Conservation (phyloP, 2,888 invertebrate species). For the Cepaea hortensis region DNA sequence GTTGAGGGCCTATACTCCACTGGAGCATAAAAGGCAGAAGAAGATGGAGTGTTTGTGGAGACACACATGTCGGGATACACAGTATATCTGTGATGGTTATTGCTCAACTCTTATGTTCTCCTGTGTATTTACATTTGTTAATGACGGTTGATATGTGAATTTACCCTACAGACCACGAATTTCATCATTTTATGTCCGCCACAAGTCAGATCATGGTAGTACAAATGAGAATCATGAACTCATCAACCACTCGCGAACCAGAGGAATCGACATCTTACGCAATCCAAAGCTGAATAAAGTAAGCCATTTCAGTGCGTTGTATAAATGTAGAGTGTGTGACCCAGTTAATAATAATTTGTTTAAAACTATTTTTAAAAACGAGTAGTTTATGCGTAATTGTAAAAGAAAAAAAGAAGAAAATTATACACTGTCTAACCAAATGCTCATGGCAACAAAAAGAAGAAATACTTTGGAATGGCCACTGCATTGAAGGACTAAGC, state of each 20-base stretch:
- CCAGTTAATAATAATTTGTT: background rate
- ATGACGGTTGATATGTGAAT: background rate
- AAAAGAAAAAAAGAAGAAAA: background rate
- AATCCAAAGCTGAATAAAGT: conserved; percentile 78
- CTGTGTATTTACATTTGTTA: background rate
- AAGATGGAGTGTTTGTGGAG: background rate
- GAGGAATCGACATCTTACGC: conserved; percentile 77
- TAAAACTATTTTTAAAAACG: background rate
- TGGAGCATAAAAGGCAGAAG: background rate
- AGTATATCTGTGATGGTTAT: background rate
- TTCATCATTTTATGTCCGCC: background rate
- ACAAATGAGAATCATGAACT: conserved; percentile 54
- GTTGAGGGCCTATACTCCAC: too few relatives aligned
- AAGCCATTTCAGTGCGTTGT: background rate
- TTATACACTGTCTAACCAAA: too few relatives aligned
- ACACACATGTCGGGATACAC: too few relatives aligned
- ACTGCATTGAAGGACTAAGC: too few relatives aligned
- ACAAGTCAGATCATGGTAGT: conserved; percentile 2
- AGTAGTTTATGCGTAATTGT: background rate
- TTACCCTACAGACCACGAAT: conserved; percentile 5
- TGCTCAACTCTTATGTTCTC: background rate
- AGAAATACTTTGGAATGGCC: too few relatives aligned
- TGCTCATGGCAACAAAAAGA: too few relatives aligned
- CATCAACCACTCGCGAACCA: conserved; percentile 65
- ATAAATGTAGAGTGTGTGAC: background rate